phyloP scores from a whole-genome alignment of 2,888 invertebrate genomes.

The Sthenelais limicola region DNA sequence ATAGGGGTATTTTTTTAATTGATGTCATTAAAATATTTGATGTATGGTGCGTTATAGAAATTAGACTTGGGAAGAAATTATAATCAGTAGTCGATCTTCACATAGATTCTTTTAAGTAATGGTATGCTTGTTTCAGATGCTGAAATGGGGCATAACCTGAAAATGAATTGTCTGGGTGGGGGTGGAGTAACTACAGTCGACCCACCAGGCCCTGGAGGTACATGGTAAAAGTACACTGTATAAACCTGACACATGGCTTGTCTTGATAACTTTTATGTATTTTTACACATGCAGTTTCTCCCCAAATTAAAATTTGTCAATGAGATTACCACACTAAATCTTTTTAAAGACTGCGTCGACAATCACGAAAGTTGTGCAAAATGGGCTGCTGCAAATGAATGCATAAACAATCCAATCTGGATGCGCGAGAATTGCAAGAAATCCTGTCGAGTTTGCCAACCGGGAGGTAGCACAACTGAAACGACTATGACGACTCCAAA shows the following conservation, averaged over 20 bases:
- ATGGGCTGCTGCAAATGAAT: slow-evolving; percentile 40
- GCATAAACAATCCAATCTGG: slow-evolving; percentile 25
- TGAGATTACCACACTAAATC: no score
- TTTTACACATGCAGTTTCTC: no score
- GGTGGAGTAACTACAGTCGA: not conserved
- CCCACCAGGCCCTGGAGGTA: not conserved
- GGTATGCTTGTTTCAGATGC: slow-evolving; percentile 22
- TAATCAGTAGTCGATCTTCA: no score
- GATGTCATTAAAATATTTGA: not conserved
- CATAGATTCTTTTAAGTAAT: no score
- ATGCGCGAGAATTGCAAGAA: slow-evolving; percentile 33
- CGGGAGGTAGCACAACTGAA: no score
- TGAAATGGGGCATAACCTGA: slow-evolving; percentile 21
- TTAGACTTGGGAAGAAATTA: no score
- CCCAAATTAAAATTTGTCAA: no score
- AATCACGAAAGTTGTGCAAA: slow-evolving; percentile 29
- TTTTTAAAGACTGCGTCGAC: no score
- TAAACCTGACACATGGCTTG: no score
- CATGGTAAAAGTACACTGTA: not conserved
- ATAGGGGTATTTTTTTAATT: slow-evolving; percentile 46
- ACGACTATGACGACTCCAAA: no score
- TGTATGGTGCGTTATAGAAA: not conserved
- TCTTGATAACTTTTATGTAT: no score
- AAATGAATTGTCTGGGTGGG: slow-evolving; percentile 29
- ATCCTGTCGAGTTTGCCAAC: slow-evolving; percentile 29